Percentiles rank a stretch among this genome's conserved stretches.
These are phyloP conservation scores for Aulostomus chinensis DNA, from an alignment of 2,797 vertebrate genomes.

Conservation along the genomic window DNA sequence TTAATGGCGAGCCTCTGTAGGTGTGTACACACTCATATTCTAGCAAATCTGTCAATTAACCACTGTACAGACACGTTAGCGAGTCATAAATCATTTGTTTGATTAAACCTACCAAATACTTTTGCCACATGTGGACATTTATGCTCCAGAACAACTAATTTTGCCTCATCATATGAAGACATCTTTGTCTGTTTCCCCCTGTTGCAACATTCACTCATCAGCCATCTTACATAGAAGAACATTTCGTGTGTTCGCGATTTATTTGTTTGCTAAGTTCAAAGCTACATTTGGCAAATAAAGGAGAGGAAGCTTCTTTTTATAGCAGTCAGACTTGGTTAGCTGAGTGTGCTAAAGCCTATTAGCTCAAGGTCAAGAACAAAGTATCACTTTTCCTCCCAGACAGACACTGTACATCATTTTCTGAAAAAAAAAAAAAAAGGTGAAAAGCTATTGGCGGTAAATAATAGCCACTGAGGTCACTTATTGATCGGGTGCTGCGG, in stretches of 20 bases:
- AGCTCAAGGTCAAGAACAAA: constrained; percentile 52
- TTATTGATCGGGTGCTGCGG: constrained; percentile 73
- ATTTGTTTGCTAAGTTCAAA: no score
- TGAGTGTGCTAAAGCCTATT: constrained; percentile 20
- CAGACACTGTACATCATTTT: constrained; percentile 65
- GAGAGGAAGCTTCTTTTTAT: no score
- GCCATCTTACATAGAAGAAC: not conserved
- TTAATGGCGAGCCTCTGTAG: constrained; percentile 75
- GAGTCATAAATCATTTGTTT: no score
- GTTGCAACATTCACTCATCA: not conserved
- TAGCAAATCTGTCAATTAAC: no score
- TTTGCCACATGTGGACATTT: no score
- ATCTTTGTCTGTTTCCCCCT: not conserved
- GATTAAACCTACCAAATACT: no score
- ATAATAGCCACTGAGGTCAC: constrained; percentile 69
- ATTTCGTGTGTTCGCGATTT: not conserved
- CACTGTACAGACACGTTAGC: no score
- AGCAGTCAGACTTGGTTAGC: constrained; percentile 1
- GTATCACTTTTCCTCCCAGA: constrained; percentile 28
- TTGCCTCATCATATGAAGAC: no score
- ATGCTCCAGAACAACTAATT: not conserved
- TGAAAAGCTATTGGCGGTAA: constrained; percentile 61
- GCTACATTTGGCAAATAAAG: no score
- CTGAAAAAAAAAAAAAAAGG: constrained; percentile 55
- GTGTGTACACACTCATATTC: constrained; percentile 19